A percentile compares a stretch with the other conserved stretches of the same genome.
Evolutionary conservation across 1,140 invertebrate genomes (phyloP).

Genomic region (Sarcophaga peregrina): DNA sequence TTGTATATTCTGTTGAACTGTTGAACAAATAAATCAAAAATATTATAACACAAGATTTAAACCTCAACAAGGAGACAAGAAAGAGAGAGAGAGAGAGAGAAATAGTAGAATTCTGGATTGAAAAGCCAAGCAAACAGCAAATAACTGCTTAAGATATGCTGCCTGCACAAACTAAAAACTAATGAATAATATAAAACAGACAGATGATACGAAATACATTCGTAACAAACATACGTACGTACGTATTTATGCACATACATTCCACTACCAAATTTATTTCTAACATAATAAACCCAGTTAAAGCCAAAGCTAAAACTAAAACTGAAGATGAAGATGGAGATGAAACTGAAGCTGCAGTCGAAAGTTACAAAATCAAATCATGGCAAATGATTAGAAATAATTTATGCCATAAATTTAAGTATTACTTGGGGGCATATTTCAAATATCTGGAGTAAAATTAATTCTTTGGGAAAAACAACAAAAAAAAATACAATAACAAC

Average conservation of each 20-base stretch:
- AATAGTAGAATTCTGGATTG: too few species aligned
- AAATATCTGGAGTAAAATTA: slow-evolving; percentile 14
- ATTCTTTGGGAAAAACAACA: neutral
- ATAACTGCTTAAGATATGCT: neutral
- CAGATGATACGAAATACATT: neutral
- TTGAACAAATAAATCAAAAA: neutral
- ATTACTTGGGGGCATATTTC: slow-evolving; percentile 9
- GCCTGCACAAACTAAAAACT: neutral
- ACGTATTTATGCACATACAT: neutral
- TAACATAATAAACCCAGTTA: neutral
- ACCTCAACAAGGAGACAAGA: too few species aligned
- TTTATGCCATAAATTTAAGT: slow-evolving; percentile 40
- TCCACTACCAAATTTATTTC: neutral
- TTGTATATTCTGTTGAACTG: slow-evolving; percentile 3
- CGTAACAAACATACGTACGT: neutral
- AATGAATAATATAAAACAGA: too few species aligned
- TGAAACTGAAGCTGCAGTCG: too few species aligned
- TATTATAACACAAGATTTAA: neutral
- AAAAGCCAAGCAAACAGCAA: neutral
- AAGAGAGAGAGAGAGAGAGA: too few species aligned
- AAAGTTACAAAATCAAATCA: slow-evolving; percentile 10
- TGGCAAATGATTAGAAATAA: slow-evolving; percentile 37
- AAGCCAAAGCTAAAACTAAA: too few species aligned
- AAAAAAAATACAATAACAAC: neutral
- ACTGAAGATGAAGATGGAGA: too few species aligned